phyloP scores from a whole-genome alignment of 2,888 invertebrate species.

The Diarsia mendica region DNA sequence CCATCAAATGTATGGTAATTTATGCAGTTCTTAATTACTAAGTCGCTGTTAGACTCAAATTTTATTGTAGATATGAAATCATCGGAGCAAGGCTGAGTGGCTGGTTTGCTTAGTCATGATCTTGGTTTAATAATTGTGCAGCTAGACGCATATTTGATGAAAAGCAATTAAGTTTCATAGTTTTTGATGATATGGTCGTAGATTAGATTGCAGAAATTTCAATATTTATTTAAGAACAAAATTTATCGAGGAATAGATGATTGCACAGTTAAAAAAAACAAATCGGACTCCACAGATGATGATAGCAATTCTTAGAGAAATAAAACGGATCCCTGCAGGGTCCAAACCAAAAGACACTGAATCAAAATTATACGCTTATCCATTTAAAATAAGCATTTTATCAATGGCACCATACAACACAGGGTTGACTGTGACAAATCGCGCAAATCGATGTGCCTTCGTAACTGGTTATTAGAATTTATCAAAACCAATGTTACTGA shows the following conservation, averaged over 20 bases:
- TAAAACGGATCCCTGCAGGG: neutral
- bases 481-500: conserved; percentile 77
- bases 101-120: conserved; percentile 51
- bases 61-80: conserved; percentile 59
- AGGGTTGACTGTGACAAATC: conserved; percentile 71
- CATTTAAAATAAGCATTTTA: conserved; percentile 50
- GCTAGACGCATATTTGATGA: conserved; percentile 36
- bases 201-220: conserved; percentile 2
- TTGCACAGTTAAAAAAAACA: neutral
- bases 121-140: conserved; percentile 40
- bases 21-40: conserved; percentile 75
- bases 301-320: neutral
- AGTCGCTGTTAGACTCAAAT: conserved; percentile 60
- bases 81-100: conserved; percentile 43
- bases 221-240: conserved; percentile 12
- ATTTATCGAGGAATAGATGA: neutral
- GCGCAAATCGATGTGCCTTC: conserved; percentile 63
- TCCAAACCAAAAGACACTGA: conserved; percentile 18
- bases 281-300: neutral
- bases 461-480: conserved; percentile 81
- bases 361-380: conserved; percentile 44
- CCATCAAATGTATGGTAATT: conserved; percentile 74
- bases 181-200: conserved; percentile 8
- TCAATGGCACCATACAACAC: conserved; percentile 59
- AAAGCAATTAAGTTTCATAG: conserved; percentile 35